Conservation (phyloP, 2,888 invertebrate genomes). For the Melipona bicolor region DNA sequence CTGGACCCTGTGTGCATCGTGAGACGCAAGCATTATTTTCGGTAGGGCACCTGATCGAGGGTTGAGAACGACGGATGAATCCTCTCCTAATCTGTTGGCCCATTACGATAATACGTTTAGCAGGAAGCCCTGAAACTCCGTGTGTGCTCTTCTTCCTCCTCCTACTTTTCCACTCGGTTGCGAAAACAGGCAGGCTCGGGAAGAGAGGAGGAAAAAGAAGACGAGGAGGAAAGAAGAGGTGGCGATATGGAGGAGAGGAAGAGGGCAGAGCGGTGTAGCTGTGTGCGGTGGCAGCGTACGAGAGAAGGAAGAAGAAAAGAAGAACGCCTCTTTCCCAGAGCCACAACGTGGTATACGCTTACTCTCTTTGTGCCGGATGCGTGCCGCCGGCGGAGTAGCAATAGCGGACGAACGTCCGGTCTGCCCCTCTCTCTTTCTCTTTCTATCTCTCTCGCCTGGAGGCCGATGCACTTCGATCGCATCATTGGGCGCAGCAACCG, state of each 20-base stretch:
- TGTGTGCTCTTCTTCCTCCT: conserved; percentile 41
- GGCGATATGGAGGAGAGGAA: conserved; percentile 4
- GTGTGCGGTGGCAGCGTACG: conserved; percentile 22
- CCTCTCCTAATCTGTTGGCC: conserved; percentile 65
- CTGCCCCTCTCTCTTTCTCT: conserved; percentile 62
- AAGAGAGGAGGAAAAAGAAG: conserved; percentile 13
- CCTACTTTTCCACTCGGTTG: background rate
- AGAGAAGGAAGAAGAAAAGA: conserved; percentile 59
- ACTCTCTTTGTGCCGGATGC: conserved; percentile 81
- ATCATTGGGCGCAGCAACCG: conserved; percentile 72
- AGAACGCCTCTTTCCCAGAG: conserved; percentile 79
- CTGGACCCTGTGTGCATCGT: conserved; percentile 46
- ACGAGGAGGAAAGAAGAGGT: background rate
- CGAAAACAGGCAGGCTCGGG: conserved; percentile 52
- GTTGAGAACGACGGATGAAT: conserved; percentile 2
- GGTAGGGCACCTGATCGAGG: conserved; percentile 67
- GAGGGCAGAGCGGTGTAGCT: conserved; percentile 13
- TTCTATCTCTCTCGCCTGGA: conserved; percentile 39
- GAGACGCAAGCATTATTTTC: conserved; percentile 62
- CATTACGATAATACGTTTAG: conserved; percentile 72
- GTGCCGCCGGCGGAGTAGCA: conserved; percentile 77
- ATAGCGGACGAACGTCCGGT: conserved; percentile 82
- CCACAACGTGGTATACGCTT: conserved; percentile 69
- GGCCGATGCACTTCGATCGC: conserved; percentile 79
- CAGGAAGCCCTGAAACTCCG: conserved; percentile 49